A percentile compares a stretch with the other conserved stretches of the same genome.
Conservation (phyloP, 2,888 invertebrate genomes). For the Parochlus steinenii region DNA sequence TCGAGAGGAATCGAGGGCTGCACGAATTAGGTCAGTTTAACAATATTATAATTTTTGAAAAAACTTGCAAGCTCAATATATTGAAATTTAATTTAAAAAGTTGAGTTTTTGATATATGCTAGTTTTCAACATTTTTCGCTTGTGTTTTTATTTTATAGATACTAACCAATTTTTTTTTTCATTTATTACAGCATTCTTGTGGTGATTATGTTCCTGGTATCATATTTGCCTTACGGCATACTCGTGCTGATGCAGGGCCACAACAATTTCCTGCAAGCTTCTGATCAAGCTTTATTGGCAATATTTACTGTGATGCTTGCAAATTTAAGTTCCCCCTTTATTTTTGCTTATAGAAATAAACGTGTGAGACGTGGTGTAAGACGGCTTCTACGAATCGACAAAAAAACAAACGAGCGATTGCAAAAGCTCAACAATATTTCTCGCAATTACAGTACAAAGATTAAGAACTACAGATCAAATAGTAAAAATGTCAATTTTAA, state of each 20-base stretch:
- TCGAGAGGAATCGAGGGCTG: slow-evolving; percentile 77
- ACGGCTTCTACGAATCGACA: slow-evolving; percentile 26
- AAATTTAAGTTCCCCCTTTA: slow-evolving; percentile 29
- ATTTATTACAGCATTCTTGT: slow-evolving; percentile 19
- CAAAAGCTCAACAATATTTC: slow-evolving; percentile 15
- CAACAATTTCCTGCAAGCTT: slow-evolving; percentile 23
- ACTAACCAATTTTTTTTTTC: slow-evolving; percentile 2
- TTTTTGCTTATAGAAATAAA: slow-evolving; percentile 31
- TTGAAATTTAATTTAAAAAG: no score
- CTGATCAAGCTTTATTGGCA: slow-evolving; percentile 23
- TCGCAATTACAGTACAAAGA: slow-evolving; percentile 9
- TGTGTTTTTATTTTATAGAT: not conserved
- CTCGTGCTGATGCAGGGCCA: slow-evolving; percentile 27
- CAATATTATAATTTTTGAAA: not conserved
- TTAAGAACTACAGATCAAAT: slow-evolving; percentile 11
- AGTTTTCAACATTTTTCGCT: not conserved
- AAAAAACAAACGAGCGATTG: slow-evolving; percentile 21
- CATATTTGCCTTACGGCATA: slow-evolving; percentile 29
- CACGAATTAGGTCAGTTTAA: slow-evolving; percentile 40
- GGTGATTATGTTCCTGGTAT: slow-evolving; percentile 31
- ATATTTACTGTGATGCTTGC: slow-evolving; percentile 29
- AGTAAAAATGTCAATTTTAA: slow-evolving; percentile 8
- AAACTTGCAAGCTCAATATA: no score
- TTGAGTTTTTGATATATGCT: not conserved
- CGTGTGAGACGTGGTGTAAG: slow-evolving; percentile 30